Percentiles rank a stretch among this genome's conserved stretches.
These are phyloP conservation scores for Miniopterus natalensis DNA, from an alignment of 2,113 vertebrate genomes.

Conservation along the genomic window DNA sequence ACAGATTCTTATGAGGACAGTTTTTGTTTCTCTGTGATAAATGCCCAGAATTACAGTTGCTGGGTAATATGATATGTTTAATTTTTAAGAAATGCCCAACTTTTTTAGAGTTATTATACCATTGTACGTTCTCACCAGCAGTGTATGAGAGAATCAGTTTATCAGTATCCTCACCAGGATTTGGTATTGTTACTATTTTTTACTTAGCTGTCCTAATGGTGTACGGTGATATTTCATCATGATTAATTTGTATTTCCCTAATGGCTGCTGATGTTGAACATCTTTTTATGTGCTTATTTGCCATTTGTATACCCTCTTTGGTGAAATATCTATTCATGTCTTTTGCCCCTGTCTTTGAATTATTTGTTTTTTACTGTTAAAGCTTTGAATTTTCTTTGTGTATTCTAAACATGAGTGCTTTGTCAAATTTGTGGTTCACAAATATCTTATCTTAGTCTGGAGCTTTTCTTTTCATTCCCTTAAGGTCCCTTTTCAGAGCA, in stretches of 20 bases:
- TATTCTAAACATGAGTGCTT: neutral
- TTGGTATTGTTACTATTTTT: neutral
- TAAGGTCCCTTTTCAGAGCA: neutral
- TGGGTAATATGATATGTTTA: neutral
- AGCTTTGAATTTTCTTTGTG: neutral
- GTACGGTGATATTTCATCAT: neutral
- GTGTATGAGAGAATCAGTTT: neutral
- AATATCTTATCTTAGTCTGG: neutral
- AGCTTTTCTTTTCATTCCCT: neutral
- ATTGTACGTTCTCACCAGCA: neutral
- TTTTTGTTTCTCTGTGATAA: slow-evolving; percentile 43
- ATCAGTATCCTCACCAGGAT: neutral
- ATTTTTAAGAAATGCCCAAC: neutral
- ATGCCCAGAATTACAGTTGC: neutral
- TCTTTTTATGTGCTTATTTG: neutral
- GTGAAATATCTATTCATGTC: neutral
- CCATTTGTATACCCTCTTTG: neutral
- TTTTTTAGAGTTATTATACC: neutral
- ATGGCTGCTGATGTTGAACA: neutral
- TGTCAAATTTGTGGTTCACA: neutral
- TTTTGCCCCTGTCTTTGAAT: neutral
- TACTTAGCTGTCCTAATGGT: neutral
- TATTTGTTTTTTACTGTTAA: neutral
- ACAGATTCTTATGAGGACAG: neutral
- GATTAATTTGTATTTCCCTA: slow-evolving; percentile 20